Percentiles rank a stretch among this genome's conserved stretches.
These are phyloP conservation scores for Eueides isabella DNA, from an alignment of 1,140 invertebrate genomes.

Conservation along the genomic window DNA sequence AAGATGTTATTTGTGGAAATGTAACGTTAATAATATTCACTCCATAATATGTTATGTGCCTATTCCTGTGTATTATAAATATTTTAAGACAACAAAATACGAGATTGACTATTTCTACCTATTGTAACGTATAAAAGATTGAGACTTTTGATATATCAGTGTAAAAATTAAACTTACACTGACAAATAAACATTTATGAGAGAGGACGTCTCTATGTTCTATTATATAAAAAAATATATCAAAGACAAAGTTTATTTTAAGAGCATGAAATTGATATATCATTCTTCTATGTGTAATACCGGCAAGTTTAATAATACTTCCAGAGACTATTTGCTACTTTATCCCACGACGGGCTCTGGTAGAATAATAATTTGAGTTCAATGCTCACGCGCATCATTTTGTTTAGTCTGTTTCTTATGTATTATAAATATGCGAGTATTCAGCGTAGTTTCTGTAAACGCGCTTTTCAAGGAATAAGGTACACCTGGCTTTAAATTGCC, in stretches of 20 bases:
- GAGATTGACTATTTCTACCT: background rate
- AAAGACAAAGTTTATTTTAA: too few species aligned
- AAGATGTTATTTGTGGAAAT: background rate
- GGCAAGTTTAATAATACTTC: background rate
- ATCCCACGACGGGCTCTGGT: slow-evolving; percentile 53
- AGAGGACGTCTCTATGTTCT: too few species aligned
- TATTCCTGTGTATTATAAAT: background rate
- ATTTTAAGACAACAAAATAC: background rate
- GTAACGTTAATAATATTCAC: background rate
- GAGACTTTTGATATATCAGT: too few species aligned
- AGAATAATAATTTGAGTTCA: slow-evolving; percentile 59
- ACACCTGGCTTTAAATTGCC: slow-evolving; percentile 36
- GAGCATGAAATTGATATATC: too few species aligned
- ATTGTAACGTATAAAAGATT: background rate
- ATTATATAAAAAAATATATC: too few species aligned
- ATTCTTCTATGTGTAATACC: background rate
- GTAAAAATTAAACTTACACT: too few species aligned
- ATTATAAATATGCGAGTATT: slow-evolving; percentile 42
- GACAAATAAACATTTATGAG: too few species aligned
- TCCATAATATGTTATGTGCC: background rate
- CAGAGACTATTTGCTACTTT: slow-evolving; percentile 47
- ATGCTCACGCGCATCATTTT: slow-evolving; percentile 41
- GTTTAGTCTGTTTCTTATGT: slow-evolving; percentile 42
- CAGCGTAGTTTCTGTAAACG: slow-evolving; percentile 32
- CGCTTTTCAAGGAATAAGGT: slow-evolving; percentile 35